These are phyloP conservation scores for Pachliopta kotzebuea DNA, from an alignment of 2,888 invertebrate species.

Conservation along the genomic window DNA sequence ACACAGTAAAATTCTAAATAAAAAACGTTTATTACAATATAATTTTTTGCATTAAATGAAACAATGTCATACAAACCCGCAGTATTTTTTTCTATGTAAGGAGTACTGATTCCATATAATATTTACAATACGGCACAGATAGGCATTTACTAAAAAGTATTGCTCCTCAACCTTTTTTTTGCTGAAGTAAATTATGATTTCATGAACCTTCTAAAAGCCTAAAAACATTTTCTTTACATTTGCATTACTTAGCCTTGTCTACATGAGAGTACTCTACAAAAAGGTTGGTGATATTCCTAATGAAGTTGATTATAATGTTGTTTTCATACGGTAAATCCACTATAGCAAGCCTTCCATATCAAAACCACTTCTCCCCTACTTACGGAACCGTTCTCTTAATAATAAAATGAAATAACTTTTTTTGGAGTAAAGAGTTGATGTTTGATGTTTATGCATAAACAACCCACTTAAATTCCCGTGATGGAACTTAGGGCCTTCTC, in stretches of 20 bases:
- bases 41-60: neutral
- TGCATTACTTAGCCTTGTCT: conserved; percentile 8
- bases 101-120: neutral
- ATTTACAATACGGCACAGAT: neutral
- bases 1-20: no score
- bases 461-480: no score
- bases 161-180: neutral
- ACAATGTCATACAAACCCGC: neutral
- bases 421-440: no score
- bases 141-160: neutral
- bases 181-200: conserved; percentile 1
- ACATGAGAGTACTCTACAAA: neutral
- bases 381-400: no score
- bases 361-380: no score
- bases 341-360: no score
- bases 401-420: no score
- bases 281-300: neutral
- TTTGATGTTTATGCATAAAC: no score
- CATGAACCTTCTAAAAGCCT: conserved; percentile 6
- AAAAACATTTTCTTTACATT: conserved; percentile 3
- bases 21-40: no score
- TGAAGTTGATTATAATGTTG: neutral
- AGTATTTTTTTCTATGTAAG: neutral
- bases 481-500: no score
- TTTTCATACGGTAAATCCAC: neutral